phyloP scores from a whole-genome alignment of 2,797 vertebrate genomes.

The Botia almorhae region DNA sequence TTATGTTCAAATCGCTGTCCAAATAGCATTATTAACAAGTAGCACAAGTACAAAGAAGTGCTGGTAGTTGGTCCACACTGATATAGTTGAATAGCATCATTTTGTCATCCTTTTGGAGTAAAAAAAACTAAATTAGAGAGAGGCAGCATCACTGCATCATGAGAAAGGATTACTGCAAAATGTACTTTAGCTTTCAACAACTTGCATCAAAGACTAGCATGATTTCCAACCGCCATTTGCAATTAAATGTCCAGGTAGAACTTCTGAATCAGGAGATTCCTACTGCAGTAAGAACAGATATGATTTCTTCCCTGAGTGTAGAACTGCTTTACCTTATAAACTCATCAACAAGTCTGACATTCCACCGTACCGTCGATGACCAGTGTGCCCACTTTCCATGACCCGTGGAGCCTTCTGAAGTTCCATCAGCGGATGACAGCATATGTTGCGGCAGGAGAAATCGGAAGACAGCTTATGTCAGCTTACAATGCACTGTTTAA shows the following conservation, averaged over 20 bases:
- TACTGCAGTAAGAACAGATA: background rate
- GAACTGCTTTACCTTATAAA: background rate
- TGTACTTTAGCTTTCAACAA: background rate
- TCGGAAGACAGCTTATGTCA: conserved; percentile 21
- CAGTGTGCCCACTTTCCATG: background rate
- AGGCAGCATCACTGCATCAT: background rate
- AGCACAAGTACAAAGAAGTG: too few relatives aligned
- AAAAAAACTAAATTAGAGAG: background rate
- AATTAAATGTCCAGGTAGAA: background rate
- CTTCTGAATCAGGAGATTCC: background rate
- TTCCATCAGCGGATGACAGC: conserved; percentile 2
- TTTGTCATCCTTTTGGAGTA: background rate
- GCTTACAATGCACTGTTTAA: conserved; percentile 25
- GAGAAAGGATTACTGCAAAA: background rate
- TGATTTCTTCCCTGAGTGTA: background rate
- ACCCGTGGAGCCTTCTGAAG: conserved; percentile 4
- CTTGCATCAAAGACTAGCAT: background rate
- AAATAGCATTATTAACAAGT: background rate
- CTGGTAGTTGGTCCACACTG: background rate
- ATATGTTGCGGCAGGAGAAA: conserved; percentile 5
- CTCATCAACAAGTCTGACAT: conserved; percentile 6
- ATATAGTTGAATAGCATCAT: background rate
- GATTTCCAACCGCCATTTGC: background rate
- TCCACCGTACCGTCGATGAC: background rate
- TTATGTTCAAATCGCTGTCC: background rate